Evolutionary conservation across 2,113 vertebrate species (phyloP).

Genomic region (Phaethon lepturus): DNA sequence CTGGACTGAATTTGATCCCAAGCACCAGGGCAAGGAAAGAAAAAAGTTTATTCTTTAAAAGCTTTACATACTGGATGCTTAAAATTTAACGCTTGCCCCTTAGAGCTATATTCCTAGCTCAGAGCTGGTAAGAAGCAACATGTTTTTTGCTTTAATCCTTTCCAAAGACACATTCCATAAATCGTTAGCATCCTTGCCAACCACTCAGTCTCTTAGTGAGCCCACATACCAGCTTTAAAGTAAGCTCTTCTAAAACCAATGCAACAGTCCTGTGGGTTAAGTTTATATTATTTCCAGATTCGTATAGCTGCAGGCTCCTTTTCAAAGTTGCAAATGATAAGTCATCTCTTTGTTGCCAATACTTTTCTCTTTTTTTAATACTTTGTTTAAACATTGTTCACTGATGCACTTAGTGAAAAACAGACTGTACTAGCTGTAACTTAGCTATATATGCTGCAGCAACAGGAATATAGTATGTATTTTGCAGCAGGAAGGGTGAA

Average conservation of each 20-base stretch:
- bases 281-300: conserved; percentile 83
- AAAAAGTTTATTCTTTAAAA: conserved; percentile 48
- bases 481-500: neutral
- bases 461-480: neutral
- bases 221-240: conserved; percentile 83
- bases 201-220: conserved; percentile 65
- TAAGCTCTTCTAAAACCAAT: conserved; percentile 75
- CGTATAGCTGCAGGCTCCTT: conserved; percentile 66
- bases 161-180: conserved; percentile 83
- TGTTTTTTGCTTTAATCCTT: conserved; percentile 77
- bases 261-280: conserved; percentile 76
- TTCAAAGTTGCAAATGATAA: conserved; percentile 74
- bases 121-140: conserved; percentile 73
- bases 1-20: conserved; percentile 71
- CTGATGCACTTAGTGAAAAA: conserved; percentile 58
- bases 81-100: conserved; percentile 53
- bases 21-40: conserved; percentile 48
- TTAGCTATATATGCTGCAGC: neutral
- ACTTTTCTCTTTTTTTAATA: neutral
- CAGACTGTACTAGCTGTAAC: conserved; percentile 33
- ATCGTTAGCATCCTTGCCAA: conserved; percentile 79
- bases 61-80: conserved; percentile 17
- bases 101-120: conserved; percentile 60
- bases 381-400: conserved; percentile 52
- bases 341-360: conserved; percentile 62